phyloP scores from a whole-genome alignment of 2,888 invertebrate genomes.

The Eupithecia insigniata region DNA sequence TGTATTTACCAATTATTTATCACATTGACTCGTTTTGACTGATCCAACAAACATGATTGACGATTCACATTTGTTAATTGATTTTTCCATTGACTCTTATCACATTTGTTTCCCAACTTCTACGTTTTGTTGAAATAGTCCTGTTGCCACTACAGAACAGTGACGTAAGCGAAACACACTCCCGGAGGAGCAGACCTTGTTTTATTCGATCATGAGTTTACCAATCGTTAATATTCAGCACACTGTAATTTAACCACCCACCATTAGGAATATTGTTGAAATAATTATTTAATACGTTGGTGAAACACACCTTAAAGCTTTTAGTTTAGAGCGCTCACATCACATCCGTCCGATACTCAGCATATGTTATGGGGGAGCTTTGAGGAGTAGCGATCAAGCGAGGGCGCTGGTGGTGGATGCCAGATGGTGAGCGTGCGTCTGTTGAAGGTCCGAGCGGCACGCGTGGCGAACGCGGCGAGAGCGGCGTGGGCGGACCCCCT shows the following conservation, averaged over 20 bases:
- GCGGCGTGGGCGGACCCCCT: conserved; percentile 90
- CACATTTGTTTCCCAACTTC: too few species aligned
- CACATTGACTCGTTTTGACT: too few species aligned
- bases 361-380: background rate
- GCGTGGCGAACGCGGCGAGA: conserved; percentile 91
- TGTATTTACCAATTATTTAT: too few species aligned
- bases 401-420: background rate
- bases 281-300: background rate
- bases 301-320: background rate
- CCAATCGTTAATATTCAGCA: background rate
- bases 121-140: too few species aligned
- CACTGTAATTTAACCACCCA: background rate
- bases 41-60: too few species aligned
- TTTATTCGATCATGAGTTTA: too few species aligned
- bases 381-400: background rate
- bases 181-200: too few species aligned
- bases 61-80: too few species aligned
- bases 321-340: background rate
- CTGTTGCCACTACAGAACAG: too few species aligned
- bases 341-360: background rate
- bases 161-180: too few species aligned
- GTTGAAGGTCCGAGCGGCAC: conserved; percentile 85
- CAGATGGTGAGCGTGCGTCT: conserved; percentile 48
- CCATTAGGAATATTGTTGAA: background rate
- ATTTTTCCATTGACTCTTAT: too few species aligned